Evolutionary conservation across 2,113 vertebrate genomes (phyloP), one percentile per base, ranked within the genome.

Genomic region (Petrocephalus microphthalmus): DNA sequence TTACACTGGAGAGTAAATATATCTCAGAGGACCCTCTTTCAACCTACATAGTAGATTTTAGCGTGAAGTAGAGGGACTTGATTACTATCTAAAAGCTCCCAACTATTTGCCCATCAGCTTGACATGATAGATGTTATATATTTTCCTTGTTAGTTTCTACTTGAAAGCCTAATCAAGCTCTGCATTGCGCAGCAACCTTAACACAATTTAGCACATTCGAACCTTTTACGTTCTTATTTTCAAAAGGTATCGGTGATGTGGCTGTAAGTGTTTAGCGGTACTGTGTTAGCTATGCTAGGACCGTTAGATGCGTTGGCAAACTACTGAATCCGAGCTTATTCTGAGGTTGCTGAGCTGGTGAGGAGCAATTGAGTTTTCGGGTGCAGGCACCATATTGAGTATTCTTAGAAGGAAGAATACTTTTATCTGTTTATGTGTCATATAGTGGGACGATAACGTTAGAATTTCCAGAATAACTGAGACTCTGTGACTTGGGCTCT

Each of bases 1-100:
- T 91, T 90, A 47, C 25, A 90, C 90, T 87, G 89, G 71, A 88
- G 91, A 93, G 90, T 90, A 88, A 88, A 91, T 92, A 92, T 90
- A 95, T 96, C 95, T 95, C 37, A 6, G 13, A 85, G 91, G 89
- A 88, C 92, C 92, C 90, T 93, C 91, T 95, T 91, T 91, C 82
- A 91, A 90, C 89, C 88, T 33, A 85, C 88, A 88, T 87, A 82
- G 67, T 37, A 89, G 71, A 86, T 74, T 56, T 20, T 89, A 15
- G 57, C 22, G 17, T 17, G 42, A 42, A 42, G 15, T 5, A 78
- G 71, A 19, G 29, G 29, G 71, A 37, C 33, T 42, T 6, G n/a
- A 67, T 78, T 78, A 37, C 33, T 78, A 42, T 78, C 33, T 78
- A 67, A 67, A 67, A 67, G 4, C 67, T 74, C 29, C 1, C 29